Base-by-base conservation (phyloP, 2,113 vertebrate species). In the Heloderma charlesbogerti region DNA sequence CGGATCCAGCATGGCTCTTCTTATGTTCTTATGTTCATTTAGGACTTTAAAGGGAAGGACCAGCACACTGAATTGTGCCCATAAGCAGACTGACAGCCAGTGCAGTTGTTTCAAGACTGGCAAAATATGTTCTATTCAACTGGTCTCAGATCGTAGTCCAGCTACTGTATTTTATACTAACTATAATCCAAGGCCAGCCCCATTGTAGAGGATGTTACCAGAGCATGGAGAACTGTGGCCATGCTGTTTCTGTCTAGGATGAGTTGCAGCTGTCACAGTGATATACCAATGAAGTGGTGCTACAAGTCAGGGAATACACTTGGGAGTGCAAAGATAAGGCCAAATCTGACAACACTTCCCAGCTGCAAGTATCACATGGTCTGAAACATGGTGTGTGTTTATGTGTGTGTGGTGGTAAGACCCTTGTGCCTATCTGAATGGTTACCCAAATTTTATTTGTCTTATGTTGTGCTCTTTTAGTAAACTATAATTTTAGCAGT, bases 391-490 rank as follows among this genome's bases (percentile, higher is more conserved):
- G 34, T 54, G 0, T 27, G 27, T 85, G 4, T 79, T 86, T 69
- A 94, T 84, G 81, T 88, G 54, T 16, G 34, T 3, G 0, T 0
- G 67, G 0, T 0, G 67, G 15, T 84, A 31, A 60, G 25, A 83
- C 90, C 86, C 71, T 87, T 85, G 2, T n/a, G 20, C 5, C 31
- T 82, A 82, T 20, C 51, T n/a, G n/a, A 82, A 82, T 57, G 45
- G 31, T 82, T 37, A 1, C 16, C 31, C 80, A 80, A 83, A 83
- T 7, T 86, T 91, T 82, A 6, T 82, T 2, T 9, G 60, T 3
- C 31, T 87, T 80, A 40, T 54, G 60, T 18, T 91, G 84, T 87
- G 74, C 71, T 91, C 91, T 90, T 88, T 86, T 80, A 22, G 9
- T 77, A 93, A 89, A 57, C 74, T 6, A 9, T 90, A 91, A 80